Percentiles rank a stretch among this genome's conserved stretches.
These are phyloP conservation scores for Knipowitschia caucasica DNA, from an alignment of 2,797 vertebrate species.

Conservation along the genomic window DNA sequence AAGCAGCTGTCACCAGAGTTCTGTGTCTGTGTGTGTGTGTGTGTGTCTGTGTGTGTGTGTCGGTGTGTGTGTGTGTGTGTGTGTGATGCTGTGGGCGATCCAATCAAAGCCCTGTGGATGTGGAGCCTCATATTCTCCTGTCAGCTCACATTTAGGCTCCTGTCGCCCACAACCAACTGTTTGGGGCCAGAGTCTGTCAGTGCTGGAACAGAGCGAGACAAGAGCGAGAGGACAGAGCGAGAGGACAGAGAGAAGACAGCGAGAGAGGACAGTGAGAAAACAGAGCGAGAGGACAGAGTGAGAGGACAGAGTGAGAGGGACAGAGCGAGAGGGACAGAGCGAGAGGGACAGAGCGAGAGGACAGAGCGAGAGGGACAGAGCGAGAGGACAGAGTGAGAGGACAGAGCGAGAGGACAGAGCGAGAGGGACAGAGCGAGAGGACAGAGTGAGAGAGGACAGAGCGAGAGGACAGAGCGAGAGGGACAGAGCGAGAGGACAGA, in stretches of 20 bases:
- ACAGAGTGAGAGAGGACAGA: too few relatives aligned
- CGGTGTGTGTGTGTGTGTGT: conserved; percentile 9
- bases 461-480: too few relatives aligned
- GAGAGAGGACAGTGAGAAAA: conserved; percentile 7
- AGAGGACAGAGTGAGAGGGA: background rate
- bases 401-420: too few relatives aligned
- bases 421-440: too few relatives aligned
- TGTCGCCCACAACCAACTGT: conserved; percentile 28
- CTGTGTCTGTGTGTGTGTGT: conserved; percentile 1
- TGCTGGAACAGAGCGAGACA: background rate
- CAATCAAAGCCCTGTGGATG: conserved; percentile 42
- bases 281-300: too few relatives aligned
- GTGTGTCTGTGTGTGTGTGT: conserved; percentile 28
- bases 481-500: too few relatives aligned
- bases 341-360: conserved; percentile 67
- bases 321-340: conserved; percentile 17
- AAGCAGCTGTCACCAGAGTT: conserved; percentile 27
- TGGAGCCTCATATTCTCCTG: conserved; percentile 34
- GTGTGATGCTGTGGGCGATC: conserved; percentile 24
- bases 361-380: too few relatives aligned
- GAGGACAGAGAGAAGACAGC: conserved; percentile 29
- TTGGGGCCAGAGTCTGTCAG: conserved; percentile 26
- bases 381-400: too few relatives aligned
- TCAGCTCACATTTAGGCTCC: conserved; percentile 40
- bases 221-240: background rate